Evolutionary conservation across 1,140 invertebrate genomes (phyloP), one percentile per base, ranked within the genome.

Genomic region (Zaprionus lachaisei): DNA sequence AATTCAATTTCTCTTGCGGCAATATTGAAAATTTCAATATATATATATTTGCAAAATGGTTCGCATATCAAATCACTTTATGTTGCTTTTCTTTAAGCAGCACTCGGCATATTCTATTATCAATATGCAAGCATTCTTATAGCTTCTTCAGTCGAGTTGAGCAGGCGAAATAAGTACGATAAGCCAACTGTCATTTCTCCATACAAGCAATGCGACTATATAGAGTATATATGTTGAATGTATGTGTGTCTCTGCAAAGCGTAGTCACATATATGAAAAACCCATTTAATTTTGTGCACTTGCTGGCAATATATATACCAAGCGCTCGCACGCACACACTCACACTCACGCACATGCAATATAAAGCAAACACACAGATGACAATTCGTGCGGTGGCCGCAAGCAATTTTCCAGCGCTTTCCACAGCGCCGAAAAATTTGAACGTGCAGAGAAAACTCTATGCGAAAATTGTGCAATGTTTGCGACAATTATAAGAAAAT

Each of bases 271-370:
- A 51, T 51, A 24, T 20, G 58, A 76, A 72, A 80, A 77, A 71
- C 76, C 22, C 62, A 80, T 81, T 81, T 81, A 77, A 81, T 79
- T 81, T 68, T 72, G 67, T 72, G 63, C 73, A 81, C 47, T 77
- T 17, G 57, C 72, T 72, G 61, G 56, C 65, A 71, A 80, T 47
- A 47, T 47, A 37, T 37, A 47, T 47, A 47, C 41, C n/a, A 47
- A 47, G 41, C 41, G 71, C 56, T 57, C 65, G 54, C 38, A 66
- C 61, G 65, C 49, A 62, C 49, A 22, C 34, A 38, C 61, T 77
- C 34, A 38, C 61, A 79, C 61, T 44, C 47, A 12, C 20, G 28
- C 20, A 41, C 17, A 56, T 20, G 24, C 22, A 12, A 68, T 24
- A 51, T 24, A 24, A 51, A 49, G 44, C 44, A 34, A 54, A 26